phyloP scores from a whole-genome alignment of 2,113 vertebrate genomes.

The Corythornis cristatus region DNA sequence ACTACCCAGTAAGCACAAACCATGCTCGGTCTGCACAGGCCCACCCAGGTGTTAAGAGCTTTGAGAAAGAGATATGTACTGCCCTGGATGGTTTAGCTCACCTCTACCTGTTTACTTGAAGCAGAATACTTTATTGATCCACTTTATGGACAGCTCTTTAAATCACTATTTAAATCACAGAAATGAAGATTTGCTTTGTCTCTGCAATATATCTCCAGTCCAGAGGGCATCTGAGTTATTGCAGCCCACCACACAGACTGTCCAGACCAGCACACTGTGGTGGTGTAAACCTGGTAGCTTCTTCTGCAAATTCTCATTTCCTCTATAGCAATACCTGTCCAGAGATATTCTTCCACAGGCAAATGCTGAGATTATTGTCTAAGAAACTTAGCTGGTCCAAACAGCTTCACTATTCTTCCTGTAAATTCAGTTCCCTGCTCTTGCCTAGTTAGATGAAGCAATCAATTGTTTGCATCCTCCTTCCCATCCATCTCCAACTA shows the following conservation, averaged over 20 bases:
- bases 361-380: neutral
- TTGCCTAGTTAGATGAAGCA: neutral
- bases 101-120: neutral
- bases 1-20: neutral
- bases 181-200: neutral
- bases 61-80: neutral
- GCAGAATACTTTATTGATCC: neutral
- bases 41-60: neutral
- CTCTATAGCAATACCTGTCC: neutral
- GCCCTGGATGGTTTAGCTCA: neutral
- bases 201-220: neutral
- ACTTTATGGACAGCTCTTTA: neutral
- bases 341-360: neutral
- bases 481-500: conserved; percentile 18
- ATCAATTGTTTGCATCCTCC: neutral
- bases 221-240: neutral
- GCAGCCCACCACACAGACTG: accelerated
- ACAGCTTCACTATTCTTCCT: neutral
- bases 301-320: neutral
- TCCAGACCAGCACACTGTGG: neutral
- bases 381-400: neutral
- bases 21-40: accelerated
- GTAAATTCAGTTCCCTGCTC: neutral
- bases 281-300: neutral
- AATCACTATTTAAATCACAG: neutral